phyloP scores from a whole-genome alignment of 2,888 invertebrate species.

The Erebia palarica region DNA sequence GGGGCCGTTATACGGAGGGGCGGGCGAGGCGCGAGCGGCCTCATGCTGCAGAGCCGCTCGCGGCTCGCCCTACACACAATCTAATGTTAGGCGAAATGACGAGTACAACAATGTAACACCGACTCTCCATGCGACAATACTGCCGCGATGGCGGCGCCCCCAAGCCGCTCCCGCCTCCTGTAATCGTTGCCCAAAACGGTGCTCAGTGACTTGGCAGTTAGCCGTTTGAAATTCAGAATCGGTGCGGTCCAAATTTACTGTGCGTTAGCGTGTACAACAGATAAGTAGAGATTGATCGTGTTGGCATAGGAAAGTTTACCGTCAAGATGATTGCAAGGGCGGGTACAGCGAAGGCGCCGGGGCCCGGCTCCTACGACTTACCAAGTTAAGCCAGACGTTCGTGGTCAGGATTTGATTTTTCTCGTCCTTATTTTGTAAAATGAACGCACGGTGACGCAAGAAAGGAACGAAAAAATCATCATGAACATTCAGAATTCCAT shows the following conservation, averaged over 20 bases:
- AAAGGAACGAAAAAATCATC: conserved; percentile 77
- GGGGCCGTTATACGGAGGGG: conserved; percentile 65
- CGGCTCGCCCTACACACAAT: conserved; percentile 69
- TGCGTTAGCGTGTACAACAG: conserved; percentile 46
- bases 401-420: conserved; percentile 99
- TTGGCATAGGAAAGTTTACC: conserved; percentile 41
- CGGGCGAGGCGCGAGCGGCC: conserved; percentile 58
- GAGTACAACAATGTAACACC: conserved; percentile 77
- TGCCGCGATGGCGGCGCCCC: conserved; percentile 73
- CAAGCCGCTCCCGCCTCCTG: conserved; percentile 70
- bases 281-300: conserved; percentile 35
- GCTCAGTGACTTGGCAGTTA: conserved; percentile 28
- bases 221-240: conserved; percentile 4
- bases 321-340: conserved; percentile 53
- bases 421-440: conserved; percentile 93
- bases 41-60: conserved; percentile 60
- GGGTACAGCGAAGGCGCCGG: conserved; percentile 68
- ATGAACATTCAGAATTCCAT: conserved; percentile 56
- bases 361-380: conserved; percentile 87
- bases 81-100: conserved; percentile 66
- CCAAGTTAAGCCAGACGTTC: conserved; percentile 99
- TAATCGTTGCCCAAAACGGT: conserved; percentile 48
- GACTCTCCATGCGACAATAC: conserved; percentile 77
- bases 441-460: conserved; percentile 84
- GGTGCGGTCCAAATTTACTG: conserved; percentile 46